Evolutionary conservation across 2,888 invertebrate genomes (phyloP).

Genomic region (Leptinotarsa haldemani): DNA sequence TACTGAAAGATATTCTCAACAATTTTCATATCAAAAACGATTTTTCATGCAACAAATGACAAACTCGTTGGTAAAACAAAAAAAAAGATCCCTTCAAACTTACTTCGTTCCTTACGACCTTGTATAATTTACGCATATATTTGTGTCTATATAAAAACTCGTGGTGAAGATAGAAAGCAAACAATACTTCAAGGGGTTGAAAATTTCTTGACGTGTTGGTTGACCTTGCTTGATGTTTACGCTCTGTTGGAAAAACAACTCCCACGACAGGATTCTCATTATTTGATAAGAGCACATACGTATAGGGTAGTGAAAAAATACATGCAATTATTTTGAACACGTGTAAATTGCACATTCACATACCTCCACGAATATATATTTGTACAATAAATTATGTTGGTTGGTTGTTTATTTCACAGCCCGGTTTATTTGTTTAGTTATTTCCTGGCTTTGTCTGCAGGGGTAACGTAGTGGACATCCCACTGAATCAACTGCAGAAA

Average conservation of each 20-base stretch:
- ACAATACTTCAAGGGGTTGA: constrained; percentile 1
- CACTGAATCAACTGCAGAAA: no score
- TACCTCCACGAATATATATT: no score
- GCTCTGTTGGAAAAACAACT: not conserved
- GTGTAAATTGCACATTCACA: no score
- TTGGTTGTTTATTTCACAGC: no score
- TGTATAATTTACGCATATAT: not conserved
- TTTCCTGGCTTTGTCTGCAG: no score
- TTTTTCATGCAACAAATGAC: not conserved
- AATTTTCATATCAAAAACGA: no score
- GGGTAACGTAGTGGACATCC: no score
- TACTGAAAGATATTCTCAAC: no score
- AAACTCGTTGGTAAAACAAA: not conserved
- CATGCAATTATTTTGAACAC: no score
- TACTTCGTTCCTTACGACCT: not conserved
- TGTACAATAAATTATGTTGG: no score
- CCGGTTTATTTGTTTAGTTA: no score
- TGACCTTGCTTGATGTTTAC: constrained; percentile 9
- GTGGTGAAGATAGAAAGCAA: not conserved
- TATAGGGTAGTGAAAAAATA: not conserved
- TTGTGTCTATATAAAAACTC: not conserved
- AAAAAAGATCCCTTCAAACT: not conserved
- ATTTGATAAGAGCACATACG: not conserved
- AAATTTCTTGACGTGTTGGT: constrained; percentile 5
- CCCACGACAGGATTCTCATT: not conserved